Evolutionary conservation across 2,113 vertebrate species (phyloP).

Genomic region (Laterallus jamaicensis): DNA sequence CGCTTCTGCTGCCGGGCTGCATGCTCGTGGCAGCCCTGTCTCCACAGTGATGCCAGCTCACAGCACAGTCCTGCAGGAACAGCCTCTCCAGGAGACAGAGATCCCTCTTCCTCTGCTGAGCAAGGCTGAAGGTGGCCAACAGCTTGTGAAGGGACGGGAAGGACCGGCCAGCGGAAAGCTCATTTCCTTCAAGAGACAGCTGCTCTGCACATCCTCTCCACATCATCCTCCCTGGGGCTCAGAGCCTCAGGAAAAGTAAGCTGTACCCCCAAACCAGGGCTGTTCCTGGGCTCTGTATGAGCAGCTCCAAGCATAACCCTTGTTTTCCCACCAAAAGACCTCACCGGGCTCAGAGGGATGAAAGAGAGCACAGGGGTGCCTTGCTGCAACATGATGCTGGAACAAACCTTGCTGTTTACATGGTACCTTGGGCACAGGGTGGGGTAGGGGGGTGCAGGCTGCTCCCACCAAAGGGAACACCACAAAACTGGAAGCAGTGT

Average conservation of each 20-base stretch:
- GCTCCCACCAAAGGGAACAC: neutral
- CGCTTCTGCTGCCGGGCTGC: neutral
- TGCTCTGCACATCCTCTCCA: neutral
- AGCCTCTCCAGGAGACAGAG: neutral
- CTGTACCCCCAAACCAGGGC: neutral
- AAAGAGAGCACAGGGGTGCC: neutral
- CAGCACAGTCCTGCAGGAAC: neutral
- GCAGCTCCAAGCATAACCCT: neutral
- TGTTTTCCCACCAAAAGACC: neutral
- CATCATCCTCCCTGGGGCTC: fast-evolving
- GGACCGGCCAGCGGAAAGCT: fast-evolving
- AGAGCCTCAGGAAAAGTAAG: neutral
- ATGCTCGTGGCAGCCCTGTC: neutral
- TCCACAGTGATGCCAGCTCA: fast-evolving
- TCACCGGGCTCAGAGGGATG: neutral
- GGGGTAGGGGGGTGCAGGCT: neutral
- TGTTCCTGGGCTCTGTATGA: neutral
- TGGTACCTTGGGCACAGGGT: neutral
- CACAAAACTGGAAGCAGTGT: neutral
- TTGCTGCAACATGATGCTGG: neutral
- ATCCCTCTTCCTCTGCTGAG: neutral
- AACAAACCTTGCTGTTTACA: neutral
- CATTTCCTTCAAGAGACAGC: neutral
- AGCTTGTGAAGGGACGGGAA: neutral
- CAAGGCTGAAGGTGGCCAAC: neutral